phyloP scores from a whole-genome alignment of 2,888 invertebrate species.

The Zaprionus bogoriensis region DNA sequence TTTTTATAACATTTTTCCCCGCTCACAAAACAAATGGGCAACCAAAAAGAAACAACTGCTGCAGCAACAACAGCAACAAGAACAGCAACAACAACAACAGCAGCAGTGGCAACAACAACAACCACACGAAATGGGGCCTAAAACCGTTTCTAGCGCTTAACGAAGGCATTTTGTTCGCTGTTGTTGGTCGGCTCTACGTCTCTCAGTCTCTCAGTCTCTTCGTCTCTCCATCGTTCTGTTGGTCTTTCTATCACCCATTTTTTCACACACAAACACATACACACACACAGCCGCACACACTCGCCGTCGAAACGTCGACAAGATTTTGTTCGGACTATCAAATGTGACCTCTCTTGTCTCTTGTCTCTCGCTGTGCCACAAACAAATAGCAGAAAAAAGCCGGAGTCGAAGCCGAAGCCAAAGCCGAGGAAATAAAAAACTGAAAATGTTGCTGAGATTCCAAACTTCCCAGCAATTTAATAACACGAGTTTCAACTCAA shows the following conservation, averaged over 20 bases:
- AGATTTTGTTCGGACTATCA: conserved; percentile 72
- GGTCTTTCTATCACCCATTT: conserved; percentile 65
- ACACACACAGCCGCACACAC: conserved; percentile 16
- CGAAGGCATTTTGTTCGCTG: conserved; percentile 75
- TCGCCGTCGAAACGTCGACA: conserved; percentile 55
- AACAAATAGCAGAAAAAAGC: conserved; percentile 40
- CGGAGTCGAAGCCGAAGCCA: too few relatives aligned
- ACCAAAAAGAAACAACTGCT: conserved; percentile 48
- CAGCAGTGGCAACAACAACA: conserved; percentile 28
- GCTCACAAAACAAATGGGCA: conserved; percentile 72
- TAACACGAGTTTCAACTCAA: conserved; percentile 73
- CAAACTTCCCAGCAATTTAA: conserved; percentile 65
- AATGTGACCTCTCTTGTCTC: conserved; percentile 71
- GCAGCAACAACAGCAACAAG: conserved; percentile 21
- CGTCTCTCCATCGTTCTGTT: conserved; percentile 40
- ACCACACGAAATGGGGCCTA: conserved; percentile 49
- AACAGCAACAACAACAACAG: conserved; percentile 15
- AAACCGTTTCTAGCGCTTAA: conserved; percentile 70
- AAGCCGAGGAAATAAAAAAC: conserved; percentile 15
- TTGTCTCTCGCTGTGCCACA: conserved; percentile 35
- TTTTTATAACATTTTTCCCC: conserved; percentile 75
- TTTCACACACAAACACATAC: conserved; percentile 39
- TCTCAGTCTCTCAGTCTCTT: conserved; percentile 14
- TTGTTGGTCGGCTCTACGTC: conserved; percentile 46
- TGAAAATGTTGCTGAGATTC: conserved; percentile 53